Base-by-base conservation (phyloP, 2,888 invertebrate genomes). In the Eledone cirrhosa region DNA sequence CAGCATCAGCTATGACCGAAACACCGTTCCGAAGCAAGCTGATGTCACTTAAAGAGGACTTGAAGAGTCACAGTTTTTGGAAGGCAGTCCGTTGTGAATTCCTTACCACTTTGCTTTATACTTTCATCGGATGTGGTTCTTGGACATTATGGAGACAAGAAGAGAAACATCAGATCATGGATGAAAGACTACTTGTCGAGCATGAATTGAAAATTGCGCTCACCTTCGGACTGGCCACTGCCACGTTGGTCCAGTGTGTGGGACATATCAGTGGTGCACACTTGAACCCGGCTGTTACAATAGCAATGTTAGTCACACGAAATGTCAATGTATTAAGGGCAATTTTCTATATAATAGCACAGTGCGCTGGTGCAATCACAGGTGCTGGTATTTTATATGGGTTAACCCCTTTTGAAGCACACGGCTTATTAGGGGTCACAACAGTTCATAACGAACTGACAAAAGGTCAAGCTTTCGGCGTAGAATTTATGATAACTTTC, bases 371-470 rank as follows among this genome's bases (percentile, higher is more conserved):
- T 33, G 96, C 94, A 31, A 96, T 97, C 85, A 97, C 97, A 0
- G 97, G 97, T 67, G 96, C 97, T 7, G 97, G 97, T 1, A 93
- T 97, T 82, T 94, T 97, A 81, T 97, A 96, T 89, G 96, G 96
- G 84, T 85, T 84, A 83, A 86, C 84, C 31, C 80, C 80, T 13
- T 95, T 95, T 19, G 96, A 97, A 90, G 92, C 97, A 80, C 97
- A 97, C 92, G 97, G 97, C 3, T 97, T 97, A 1, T 24, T 76
- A 2, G 76, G 76, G 48, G 47, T 48, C 47, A 76, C 76, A 11
- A 76, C 63, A 3, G 78, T 86, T 29, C 74, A 53, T 53, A 47
- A 77, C n/a, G 69, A 79, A 7, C 79, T 89, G 31, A 76, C 76
- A n/a, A 47, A 76, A 2, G 92, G 93, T 11, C 96, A 97, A 92